Base-by-base conservation (phyloP, 2,113 vertebrate species). In the Alligator mississippiensis region DNA sequence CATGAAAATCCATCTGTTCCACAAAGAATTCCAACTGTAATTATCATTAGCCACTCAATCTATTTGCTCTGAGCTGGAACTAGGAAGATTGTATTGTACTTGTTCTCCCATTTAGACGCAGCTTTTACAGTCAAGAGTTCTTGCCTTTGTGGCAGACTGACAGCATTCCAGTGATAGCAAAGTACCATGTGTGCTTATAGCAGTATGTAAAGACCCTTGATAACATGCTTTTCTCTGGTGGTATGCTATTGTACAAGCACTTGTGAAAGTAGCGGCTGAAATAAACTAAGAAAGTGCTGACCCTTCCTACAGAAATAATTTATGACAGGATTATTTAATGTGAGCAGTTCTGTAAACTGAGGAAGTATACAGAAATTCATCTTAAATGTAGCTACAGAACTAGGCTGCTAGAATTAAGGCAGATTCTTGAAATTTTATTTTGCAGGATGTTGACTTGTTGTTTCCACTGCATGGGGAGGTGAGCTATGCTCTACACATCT, bases 311-410 rank as follows among this genome's bases (percentile, higher is more conserved):
- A 54, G 58, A 77, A 87, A 64, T 55, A 94, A 94, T 96, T 91
- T 96, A 92, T 95, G 63, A 86, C 66, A 82, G 82, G 80, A 84
- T 90, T 95, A 86, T 88, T 66, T 89, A 95, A 84, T 94, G 94
- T 78, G 92, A 93, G 70, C 86, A 38, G 24, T 88, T 97, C 89
- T 82, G 86, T 94, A 95, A 94, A 76, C 86, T 84, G 77, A 80
- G 96, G 87, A 87, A 94, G 54, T 59, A 94, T 77, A 91, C 92
- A 82, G 28, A 92, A 62, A 75, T 91, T 95, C 72, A 90, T 87
- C 66, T 81, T 60, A 85, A 75, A 80, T 27, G 80, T 74, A 75
- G 47, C n/a, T 54, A 66, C 13, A 60, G 77, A 88, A 80, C 9
- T 57, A 5, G 3, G 0, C 63, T 78, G 57, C 87, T 68, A 89